A percentile compares a stretch with the other conserved stretches of the same genome.
Evolutionary conservation across 2,113 vertebrate species (phyloP).

Genomic region (Setophaga petechia): DNA sequence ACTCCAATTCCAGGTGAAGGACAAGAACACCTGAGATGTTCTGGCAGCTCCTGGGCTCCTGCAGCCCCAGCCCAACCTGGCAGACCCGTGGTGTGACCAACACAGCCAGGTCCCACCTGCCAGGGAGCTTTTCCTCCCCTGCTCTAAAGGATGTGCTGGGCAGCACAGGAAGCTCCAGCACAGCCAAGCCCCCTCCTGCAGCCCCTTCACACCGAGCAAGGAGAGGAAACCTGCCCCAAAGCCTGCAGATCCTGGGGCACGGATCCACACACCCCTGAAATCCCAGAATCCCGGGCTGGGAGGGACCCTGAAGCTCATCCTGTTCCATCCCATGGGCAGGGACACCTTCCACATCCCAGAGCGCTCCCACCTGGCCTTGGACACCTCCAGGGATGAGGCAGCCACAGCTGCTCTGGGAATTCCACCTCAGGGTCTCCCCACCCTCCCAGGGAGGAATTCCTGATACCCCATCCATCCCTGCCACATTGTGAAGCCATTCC

Average conservation of each 20-base stretch:
- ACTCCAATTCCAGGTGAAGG: fast-evolving
- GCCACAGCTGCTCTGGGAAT: background rate
- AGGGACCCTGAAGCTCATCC: background rate
- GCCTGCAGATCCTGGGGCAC: fast-evolving
- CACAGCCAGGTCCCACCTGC: no score
- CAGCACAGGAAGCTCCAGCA: background rate
- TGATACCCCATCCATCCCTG: background rate
- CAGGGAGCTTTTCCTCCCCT: background rate
- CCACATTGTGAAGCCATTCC: background rate
- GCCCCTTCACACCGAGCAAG: background rate
- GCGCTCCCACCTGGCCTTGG: background rate
- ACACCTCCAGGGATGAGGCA: background rate
- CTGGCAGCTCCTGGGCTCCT: background rate
- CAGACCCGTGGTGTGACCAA: no score
- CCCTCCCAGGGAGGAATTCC: background rate
- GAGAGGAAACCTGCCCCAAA: background rate
- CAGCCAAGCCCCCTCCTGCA: background rate
- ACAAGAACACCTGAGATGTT: background rate
- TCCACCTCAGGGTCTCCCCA: background rate
- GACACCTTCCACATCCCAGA: background rate
- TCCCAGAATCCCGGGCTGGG: background rate
- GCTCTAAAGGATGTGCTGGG: background rate
- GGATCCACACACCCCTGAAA: fast-evolving
- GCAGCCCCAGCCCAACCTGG: background rate
- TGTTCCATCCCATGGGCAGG: background rate